Evolutionary conservation across 2,888 invertebrate genomes (phyloP).

Genomic region (Dynastes tityus): DNA sequence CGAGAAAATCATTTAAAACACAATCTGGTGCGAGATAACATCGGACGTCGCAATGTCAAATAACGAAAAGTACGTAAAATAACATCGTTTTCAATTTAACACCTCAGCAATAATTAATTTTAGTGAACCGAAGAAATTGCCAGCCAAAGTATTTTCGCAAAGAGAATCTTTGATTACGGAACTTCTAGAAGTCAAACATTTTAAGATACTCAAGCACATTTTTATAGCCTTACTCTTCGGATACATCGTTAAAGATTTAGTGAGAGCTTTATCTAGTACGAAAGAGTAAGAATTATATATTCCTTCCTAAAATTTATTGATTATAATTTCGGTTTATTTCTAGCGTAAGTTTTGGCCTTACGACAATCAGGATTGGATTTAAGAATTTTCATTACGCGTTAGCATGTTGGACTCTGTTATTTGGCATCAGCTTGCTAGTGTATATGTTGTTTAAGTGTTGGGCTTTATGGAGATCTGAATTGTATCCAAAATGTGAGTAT

Average conservation of each 20-base stretch:
- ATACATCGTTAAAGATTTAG: conserved; percentile 55
- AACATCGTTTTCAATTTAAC: no score
- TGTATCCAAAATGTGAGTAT: conserved; percentile 66
- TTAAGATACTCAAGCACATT: conserved; percentile 88
- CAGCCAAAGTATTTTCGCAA: conserved; percentile 78
- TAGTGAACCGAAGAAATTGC: background rate
- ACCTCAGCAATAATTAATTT: background rate
- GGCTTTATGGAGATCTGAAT: conserved; percentile 66
- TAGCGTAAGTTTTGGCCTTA: conserved; percentile 75
- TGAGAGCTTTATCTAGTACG: conserved; percentile 81
- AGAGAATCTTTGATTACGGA: conserved; percentile 88
- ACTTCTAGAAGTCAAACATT: conserved; percentile 83
- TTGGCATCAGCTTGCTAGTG: conserved; percentile 61
- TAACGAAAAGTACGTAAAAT: no score
- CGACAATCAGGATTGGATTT: conserved; percentile 75
- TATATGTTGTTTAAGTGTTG: conserved; percentile 72
- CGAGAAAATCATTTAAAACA: background rate
- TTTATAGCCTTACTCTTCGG: conserved; percentile 80
- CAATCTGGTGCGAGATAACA: background rate
- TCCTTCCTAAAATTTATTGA: conserved; percentile 48
- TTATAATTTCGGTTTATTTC: conserved; percentile 56
- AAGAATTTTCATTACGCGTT: conserved; percentile 74
- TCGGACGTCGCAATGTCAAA: background rate
- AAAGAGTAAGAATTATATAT: conserved; percentile 78
- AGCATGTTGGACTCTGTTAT: conserved; percentile 50